Conservation (phyloP, 2,113 vertebrate species). For the Oryzias celebensis region DNA sequence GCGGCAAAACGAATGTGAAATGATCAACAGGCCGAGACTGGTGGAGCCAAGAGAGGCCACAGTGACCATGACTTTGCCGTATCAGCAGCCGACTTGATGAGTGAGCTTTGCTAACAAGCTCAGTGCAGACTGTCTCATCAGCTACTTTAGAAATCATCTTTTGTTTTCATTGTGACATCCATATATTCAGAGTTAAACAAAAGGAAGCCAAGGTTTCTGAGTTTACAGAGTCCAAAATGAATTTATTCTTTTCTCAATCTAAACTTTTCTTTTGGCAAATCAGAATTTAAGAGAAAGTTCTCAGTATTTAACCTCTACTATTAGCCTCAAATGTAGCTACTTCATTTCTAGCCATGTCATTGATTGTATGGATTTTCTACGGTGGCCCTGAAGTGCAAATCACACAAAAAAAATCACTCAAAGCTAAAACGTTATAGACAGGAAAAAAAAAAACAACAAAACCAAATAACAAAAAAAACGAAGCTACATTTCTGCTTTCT, state of each 20-base stretch:
- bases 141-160: slow-evolving; percentile 14
- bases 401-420: no score
- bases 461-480: no score
- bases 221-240: no score
- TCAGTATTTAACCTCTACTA: slow-evolving; percentile 22
- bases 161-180: neutral
- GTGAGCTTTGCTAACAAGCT: neutral
- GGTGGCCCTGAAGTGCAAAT: no score
- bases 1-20: slow-evolving; percentile 72
- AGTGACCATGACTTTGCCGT: slow-evolving; percentile 70
- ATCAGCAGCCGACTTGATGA: slow-evolving; percentile 67
- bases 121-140: slow-evolving; percentile 29
- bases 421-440: no score
- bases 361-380: no score
- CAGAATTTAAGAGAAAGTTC: slow-evolving; percentile 1
- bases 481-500: no score
- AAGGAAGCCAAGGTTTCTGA: no score
- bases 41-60: slow-evolving; percentile 69
- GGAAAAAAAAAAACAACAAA: no score
- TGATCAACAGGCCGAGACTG: slow-evolving; percentile 62
- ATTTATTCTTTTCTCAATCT: no score
- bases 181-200: no score
- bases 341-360: slow-evolving; percentile 9
- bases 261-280: no score
- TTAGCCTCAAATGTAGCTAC: slow-evolving; percentile 46